These are phyloP conservation scores for Sitodiplosis mosellana DNA, from an alignment of 1,140 invertebrate genomes.

Conservation along the genomic window DNA sequence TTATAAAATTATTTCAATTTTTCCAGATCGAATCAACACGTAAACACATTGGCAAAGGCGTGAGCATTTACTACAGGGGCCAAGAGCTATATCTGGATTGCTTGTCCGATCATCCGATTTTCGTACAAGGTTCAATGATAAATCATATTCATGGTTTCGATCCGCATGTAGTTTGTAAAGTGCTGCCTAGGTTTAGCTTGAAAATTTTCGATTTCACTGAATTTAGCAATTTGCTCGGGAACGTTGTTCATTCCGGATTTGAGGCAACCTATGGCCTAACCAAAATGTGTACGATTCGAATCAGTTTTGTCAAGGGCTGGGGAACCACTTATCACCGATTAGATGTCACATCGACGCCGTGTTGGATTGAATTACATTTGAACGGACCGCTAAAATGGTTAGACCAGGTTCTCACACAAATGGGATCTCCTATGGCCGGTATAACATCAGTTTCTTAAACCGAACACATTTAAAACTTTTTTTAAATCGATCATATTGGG, in stretches of 20 bases:
- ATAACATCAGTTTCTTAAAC: conserved; percentile 80
- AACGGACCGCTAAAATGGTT: conserved; percentile 83
- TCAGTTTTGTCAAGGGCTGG: conserved; percentile 98
- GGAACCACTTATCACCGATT: conserved; percentile 92
- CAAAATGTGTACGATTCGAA: conserved; percentile 95
- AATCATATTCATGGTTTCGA: conserved; percentile 93
- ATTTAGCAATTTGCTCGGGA: conserved; percentile 79
- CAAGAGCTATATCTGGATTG: conserved; percentile 97
- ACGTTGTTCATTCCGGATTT: conserved; percentile 86
- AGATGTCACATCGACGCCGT: conserved; percentile 87
- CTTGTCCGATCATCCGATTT: conserved; percentile 85
- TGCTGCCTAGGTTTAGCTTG: conserved; percentile 78
- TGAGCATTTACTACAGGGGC: conserved; percentile 93
- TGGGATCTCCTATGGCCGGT: conserved; percentile 77
- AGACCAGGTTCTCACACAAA: conserved; percentile 79
- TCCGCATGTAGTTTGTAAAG: conserved; percentile 90
- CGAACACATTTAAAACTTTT: conserved; percentile 2
- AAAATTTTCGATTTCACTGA: conserved; percentile 98
- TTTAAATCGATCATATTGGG: no score
- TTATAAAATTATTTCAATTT: no score
- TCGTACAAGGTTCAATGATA: conserved; percentile 91
- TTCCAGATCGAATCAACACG: conserved; percentile 78
- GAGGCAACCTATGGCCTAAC: conserved; percentile 93
- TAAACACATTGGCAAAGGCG: conserved; percentile 90
- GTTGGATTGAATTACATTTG: conserved; percentile 89